phyloP scores from a whole-genome alignment of 2,113 vertebrate species.

The Lepus europaeus region DNA sequence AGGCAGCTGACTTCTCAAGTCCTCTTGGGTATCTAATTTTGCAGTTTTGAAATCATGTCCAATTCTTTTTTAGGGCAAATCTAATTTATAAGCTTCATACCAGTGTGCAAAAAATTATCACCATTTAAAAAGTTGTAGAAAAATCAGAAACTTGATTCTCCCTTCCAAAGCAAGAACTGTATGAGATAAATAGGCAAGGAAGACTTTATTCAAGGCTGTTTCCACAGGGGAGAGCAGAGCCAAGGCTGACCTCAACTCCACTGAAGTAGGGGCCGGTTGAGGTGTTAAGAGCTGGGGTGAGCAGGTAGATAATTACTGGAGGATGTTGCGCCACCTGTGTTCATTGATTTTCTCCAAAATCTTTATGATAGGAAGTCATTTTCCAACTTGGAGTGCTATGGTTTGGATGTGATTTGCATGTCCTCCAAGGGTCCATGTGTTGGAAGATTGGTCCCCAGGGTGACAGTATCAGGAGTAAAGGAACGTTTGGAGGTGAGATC shows the following conservation, averaged over 20 bases:
- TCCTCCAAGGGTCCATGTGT: too few species aligned
- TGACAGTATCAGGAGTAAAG: too few species aligned
- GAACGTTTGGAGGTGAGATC: too few species aligned
- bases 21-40: neutral
- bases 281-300: neutral
- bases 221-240: neutral
- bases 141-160: neutral
- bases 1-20: neutral
- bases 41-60: neutral
- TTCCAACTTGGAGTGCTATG: neutral
- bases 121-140: neutral
- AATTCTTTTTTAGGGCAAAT: neutral
- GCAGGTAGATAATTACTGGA: neutral
- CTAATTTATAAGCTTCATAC: neutral
- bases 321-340: neutral
- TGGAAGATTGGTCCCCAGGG: too few species aligned
- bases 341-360: neutral
- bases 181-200: neutral
- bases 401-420: too few species aligned
- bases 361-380: neutral
- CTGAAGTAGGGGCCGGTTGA: too few species aligned
- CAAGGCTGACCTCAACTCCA: neutral
- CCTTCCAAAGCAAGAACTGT: slow-evolving; percentile 8
- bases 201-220: neutral
- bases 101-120: neutral